Percentiles rank a stretch among this genome's conserved stretches.
These are phyloP conservation scores for Notarius quadriscutis DNA, from an alignment of 2,113 vertebrate genomes.

Conservation along the genomic window DNA sequence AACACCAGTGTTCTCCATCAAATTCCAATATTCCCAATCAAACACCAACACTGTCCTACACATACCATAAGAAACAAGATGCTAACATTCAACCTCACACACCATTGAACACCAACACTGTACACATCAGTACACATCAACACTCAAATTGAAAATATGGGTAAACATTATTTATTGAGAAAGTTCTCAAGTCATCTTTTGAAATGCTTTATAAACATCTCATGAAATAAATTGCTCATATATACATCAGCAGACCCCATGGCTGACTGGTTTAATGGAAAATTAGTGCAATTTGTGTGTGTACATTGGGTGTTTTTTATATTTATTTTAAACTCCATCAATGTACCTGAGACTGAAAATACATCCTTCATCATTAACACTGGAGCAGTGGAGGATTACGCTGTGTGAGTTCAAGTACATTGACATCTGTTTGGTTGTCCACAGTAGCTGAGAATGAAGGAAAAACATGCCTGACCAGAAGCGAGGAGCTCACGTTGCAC, in stretches of 20 bases:
- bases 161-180: no score
- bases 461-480: constrained; percentile 23
- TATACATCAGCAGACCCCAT: not conserved
- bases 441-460: constrained; percentile 23
- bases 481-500: constrained; percentile 9
- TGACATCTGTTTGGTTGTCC: constrained; percentile 10
- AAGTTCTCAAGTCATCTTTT: not conserved
- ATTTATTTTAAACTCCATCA: not conserved
- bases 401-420: not conserved
- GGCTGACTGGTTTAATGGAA: not conserved
- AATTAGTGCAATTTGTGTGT: not conserved
- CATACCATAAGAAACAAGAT: not conserved
- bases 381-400: not conserved
- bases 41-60: not conserved
- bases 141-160: no score
- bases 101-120: not conserved
- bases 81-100: not conserved
- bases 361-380: not conserved
- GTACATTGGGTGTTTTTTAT: not conserved
- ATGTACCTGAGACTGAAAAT: not conserved
- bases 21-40: not conserved
- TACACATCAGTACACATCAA: not conserved
- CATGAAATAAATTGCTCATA: not conserved
- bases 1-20: not conserved
- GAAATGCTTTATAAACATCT: not conserved